phyloP scores from a whole-genome alignment of 2,797 vertebrate genomes.

The Gallirallus australis region DNA sequence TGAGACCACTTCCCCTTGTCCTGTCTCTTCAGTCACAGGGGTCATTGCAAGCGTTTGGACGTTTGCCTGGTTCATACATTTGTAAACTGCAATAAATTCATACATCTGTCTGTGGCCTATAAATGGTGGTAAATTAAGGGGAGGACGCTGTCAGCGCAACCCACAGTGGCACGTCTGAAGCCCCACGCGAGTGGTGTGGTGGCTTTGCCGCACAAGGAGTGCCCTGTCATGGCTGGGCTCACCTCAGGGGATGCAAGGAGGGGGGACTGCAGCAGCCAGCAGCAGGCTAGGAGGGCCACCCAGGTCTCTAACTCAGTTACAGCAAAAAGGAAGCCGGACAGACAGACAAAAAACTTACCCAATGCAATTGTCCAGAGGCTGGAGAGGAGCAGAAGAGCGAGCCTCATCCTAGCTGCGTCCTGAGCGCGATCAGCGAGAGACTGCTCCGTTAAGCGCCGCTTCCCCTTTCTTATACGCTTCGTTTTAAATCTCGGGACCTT shows the following conservation, averaged over 20 bases:
- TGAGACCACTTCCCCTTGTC: no score
- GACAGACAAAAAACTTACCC: slow-evolving; percentile 35
- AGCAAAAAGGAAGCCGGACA: not conserved
- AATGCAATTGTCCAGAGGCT: not conserved
- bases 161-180: not conserved
- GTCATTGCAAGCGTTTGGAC: not conserved
- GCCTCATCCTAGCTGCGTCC: not conserved
- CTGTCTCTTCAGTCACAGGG: rapidly evolving
- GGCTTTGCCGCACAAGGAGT: no score
- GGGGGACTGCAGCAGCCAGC: not conserved
- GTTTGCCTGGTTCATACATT: not conserved
- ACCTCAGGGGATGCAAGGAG: rapidly evolving
- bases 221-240: not conserved
- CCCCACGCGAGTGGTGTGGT: rapidly evolving
- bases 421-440: rapidly evolving
- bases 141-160: rapidly evolving
- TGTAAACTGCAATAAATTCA: not conserved
- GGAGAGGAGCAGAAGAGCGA: not conserved
- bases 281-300: not conserved
- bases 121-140: not conserved
- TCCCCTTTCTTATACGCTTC: slow-evolving; percentile 1
- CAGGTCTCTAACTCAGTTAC: rapidly evolving
- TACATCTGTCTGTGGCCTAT: not conserved
- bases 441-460: not conserved
- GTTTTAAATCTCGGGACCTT: not conserved